Base-by-base conservation (phyloP, 2,888 invertebrate genomes). In the Syritta pipiens region DNA sequence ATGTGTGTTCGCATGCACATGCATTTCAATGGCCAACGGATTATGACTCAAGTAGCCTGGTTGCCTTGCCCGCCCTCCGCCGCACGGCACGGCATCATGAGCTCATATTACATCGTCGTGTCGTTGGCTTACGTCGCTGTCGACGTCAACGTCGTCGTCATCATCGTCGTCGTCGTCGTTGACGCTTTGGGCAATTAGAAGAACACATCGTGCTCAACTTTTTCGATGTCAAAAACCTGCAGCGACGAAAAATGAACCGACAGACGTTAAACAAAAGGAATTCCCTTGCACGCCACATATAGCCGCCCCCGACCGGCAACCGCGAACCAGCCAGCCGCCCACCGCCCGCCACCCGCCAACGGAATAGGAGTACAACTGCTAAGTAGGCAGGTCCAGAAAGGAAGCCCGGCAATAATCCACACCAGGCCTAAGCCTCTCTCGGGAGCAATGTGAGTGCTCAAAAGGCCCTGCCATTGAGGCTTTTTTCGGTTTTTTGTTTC, bases 261-360 rank as follows among this genome's bases (percentile, higher is more conserved):
- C 71, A 71, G 62, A 62, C 55, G 62, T 62, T 55, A 71, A 69
- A 71, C 71, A 71, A 71, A 71, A 62, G 62, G 48, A 71, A 71
- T 48, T 62, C 46, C 62, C 53, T 26, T 14, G 32, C 44, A 65
- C 28, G 28, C 26, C 40, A n/a, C 28, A 44, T 20, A 10, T 22
- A 24, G 37, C 17, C 14, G 14, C 9, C 7, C 17, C 4, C 1
- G 12, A 28, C 2, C 4, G 28, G 28, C 28, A 7, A 7, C 37
- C 2, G 24, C 20, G 7, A 22, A 1, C 46, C 7, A 4, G 20
- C 30, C 19, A 20, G 7, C 30, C 22, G 28, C n/a, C 28, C 14
- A 12, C 12, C 46, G 4, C 5, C n/a, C n/a, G n/a, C n/a, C n/a
- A n/a, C 60, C n/a, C 14, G 5, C 12, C 22, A 9, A 49, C 40